These are phyloP conservation scores for Eupsilia transversa DNA, from an alignment of 2,888 invertebrate species.

Conservation along the genomic window DNA sequence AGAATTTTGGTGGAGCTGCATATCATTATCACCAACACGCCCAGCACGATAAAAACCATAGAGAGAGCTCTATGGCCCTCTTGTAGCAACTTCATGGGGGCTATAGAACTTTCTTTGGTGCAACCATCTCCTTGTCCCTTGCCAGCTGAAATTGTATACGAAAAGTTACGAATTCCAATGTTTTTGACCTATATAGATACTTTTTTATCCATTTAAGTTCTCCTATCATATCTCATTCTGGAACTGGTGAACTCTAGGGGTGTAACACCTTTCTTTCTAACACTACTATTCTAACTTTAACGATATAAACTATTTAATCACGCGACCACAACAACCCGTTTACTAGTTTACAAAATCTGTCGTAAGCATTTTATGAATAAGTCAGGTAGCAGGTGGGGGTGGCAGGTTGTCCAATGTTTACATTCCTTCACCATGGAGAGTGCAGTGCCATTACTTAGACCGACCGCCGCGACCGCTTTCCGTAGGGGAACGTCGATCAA, in stretches of 20 bases:
- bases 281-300: neutral
- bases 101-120: neutral
- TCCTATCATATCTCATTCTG: neutral
- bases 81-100: neutral
- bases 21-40: neutral
- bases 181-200: neutral
- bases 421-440: slow-evolving; percentile 88
- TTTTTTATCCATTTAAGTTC: neutral
- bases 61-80: neutral
- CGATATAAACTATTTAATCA: neutral
- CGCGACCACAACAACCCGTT: neutral
- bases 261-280: neutral
- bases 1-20: neutral
- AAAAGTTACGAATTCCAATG: neutral
- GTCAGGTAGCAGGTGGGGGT: slow-evolving; percentile 48
- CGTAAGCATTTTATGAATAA: slow-evolving; percentile 44
- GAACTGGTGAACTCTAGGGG: neutral
- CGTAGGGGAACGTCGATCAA: slow-evolving; percentile 69
- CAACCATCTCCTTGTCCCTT: neutral
- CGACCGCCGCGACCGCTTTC: slow-evolving; percentile 25
- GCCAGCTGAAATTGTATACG: neutral
- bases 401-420: slow-evolving; percentile 78
- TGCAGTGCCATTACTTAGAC: slow-evolving; percentile 68
- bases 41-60: neutral
- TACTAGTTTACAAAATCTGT: slow-evolving; percentile 12